Base-by-base conservation (phyloP, 2,888 invertebrate genomes). In the Geophilus truncorum region DNA sequence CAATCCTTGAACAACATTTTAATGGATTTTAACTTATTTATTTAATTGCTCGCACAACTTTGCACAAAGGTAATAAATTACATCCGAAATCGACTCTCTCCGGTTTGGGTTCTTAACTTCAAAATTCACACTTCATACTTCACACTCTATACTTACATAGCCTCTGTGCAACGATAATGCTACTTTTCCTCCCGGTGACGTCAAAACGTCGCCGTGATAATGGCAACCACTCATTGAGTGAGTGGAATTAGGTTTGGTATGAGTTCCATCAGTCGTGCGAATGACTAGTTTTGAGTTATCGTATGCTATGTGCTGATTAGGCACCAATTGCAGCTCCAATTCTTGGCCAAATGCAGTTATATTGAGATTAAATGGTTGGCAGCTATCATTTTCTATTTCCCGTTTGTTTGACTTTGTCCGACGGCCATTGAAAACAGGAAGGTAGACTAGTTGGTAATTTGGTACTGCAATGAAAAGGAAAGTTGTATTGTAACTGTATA, bases 111-210 rank as follows among this genome's bases (percentile, higher is more conserved):
- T n/a, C n/a, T n/a, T n/a, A n/a, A n/a, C n/a, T n/a, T n/a, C n/a
- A n/a, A n/a, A n/a, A n/a, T n/a, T n/a, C n/a, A n/a, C n/a, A n/a
- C n/a, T n/a, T n/a, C 34, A 34, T 7, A 34, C 34, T 40, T 12
- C n/a, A 40, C 1, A 1, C 15, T 10, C 1, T 40, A 12, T 62
- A 80, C 82, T 82, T 76, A 83, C 83, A 81, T 83, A 81, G 23
- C 83, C 83, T 77, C 82, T 81, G 70, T 83, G 83, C 3, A 83
- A 23, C 4, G 83, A 82, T 9, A 84, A 10, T 23, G 83, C 83
- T 9, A 80, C 83, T 6, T 78, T 77, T 79, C 83, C 83, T 34
- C 83, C 81, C 10, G 57, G 75, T 70, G 82, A 83, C 0, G 57
- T 15, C 0, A 76, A 23, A 1, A 81, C 81, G n/a, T 81, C 62